These are phyloP conservation scores for Coreius guichenoti DNA, from an alignment of 2,797 vertebrate genomes.

Conservation along the genomic window DNA sequence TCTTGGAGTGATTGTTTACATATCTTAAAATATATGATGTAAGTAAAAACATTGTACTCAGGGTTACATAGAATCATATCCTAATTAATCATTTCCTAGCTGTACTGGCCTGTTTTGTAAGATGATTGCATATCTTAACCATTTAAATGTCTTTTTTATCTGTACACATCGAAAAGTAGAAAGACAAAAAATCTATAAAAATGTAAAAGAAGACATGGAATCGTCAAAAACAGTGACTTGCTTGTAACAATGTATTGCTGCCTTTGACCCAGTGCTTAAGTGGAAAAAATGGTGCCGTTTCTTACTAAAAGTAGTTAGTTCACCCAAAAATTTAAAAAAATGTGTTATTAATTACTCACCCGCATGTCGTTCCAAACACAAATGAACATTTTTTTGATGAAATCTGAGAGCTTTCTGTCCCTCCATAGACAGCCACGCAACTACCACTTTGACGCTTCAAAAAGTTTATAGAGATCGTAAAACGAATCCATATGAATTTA, in stretches of 20 bases:
- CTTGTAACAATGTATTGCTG: neutral
- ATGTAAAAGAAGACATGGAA: neutral
- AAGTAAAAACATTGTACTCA: neutral
- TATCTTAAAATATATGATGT: neutral
- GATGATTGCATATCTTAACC: neutral
- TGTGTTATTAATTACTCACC: too few species aligned
- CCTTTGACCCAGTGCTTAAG: neutral
- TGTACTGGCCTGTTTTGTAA: neutral
- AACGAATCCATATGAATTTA: too few species aligned
- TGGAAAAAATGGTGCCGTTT: neutral
- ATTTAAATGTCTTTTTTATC: neutral
- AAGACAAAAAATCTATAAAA: neutral
- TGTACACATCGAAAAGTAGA: neutral
- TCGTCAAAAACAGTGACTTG: neutral
- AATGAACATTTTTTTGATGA: too few species aligned
- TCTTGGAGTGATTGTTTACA: neutral
- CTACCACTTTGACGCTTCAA: too few species aligned
- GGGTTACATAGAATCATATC: neutral
- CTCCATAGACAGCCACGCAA: too few species aligned
- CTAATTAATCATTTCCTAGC: neutral
- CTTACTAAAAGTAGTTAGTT: too few species aligned
- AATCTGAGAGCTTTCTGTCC: too few species aligned
- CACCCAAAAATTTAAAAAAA: too few species aligned
- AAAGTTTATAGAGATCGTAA: too few species aligned
- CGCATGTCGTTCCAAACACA: too few species aligned